A percentile compares a stretch with the other conserved stretches of the same genome.
Conservation (phyloP, 2,113 vertebrate genomes). For the Pleuronectes platessa region DNA sequence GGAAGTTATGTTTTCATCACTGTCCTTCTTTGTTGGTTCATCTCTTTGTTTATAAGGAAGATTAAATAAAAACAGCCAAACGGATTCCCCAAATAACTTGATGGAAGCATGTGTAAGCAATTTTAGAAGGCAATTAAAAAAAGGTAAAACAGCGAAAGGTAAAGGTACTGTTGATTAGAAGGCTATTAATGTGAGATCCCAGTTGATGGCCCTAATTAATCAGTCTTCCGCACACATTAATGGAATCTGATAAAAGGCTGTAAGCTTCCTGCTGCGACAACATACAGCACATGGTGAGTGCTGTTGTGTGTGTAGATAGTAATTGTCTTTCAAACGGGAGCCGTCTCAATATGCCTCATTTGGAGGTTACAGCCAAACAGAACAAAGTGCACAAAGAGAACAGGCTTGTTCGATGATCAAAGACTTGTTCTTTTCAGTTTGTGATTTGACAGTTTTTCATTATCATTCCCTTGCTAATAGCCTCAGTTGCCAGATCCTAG, state of each 20-base stretch:
- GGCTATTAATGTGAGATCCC: conserved; percentile 41
- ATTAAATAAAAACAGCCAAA: no score
- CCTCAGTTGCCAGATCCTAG: conserved; percentile 31
- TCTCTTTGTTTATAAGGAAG: no score
- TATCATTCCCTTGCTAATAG: conserved; percentile 32
- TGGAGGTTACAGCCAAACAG: conserved; percentile 12
- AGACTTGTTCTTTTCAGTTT: conserved; percentile 28
- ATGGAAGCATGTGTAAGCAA: no score
- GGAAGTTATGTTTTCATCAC: no score
- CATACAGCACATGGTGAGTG: background rate
- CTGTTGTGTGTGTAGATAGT: conserved; percentile 7
- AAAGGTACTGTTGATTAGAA: conserved; percentile 20
- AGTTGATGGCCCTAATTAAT: conserved; percentile 20
- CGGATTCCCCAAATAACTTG: no score
- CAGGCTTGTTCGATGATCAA: conserved; percentile 32
- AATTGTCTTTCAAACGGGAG: conserved; percentile 11
- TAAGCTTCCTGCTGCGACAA: conserved; percentile 20
- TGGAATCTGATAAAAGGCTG: conserved; percentile 41
- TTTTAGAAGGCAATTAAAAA: no score
- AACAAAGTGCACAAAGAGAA: conserved; percentile 4
- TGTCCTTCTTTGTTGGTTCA: no score
- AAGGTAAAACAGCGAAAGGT: background rate
- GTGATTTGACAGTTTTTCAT: conserved; percentile 24
- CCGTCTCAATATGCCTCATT: conserved; percentile 11
- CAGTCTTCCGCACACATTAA: conserved; percentile 9